Evolutionary conservation across 2,113 vertebrate genomes (phyloP).

Genomic region (Nycticryphes semicollaris): DNA sequence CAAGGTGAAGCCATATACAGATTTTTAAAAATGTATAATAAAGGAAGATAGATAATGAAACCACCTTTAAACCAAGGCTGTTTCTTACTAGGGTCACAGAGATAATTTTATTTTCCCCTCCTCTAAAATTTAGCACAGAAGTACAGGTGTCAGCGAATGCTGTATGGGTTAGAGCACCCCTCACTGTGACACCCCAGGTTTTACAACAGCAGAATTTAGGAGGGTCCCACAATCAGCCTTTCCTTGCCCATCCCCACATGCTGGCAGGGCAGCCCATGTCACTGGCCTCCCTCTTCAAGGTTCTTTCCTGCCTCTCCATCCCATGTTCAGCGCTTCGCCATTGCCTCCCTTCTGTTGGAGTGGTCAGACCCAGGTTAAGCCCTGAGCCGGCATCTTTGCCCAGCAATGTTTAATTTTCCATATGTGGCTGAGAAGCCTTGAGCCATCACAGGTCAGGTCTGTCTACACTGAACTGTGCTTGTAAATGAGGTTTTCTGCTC

Average conservation of each 20-base stretch:
- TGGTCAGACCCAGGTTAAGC: neutral
- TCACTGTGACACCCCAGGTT: neutral
- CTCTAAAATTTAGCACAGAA: neutral
- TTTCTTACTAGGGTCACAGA: neutral
- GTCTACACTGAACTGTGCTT: neutral
- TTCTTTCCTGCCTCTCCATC: neutral
- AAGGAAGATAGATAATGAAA: neutral
- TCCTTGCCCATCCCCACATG: neutral
- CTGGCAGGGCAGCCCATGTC: neutral
- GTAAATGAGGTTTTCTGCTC: neutral
- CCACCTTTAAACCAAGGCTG: neutral
- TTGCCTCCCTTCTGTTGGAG: neutral
- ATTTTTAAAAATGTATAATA: neutral
- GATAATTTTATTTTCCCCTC: accelerated
- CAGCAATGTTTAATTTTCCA: neutral
- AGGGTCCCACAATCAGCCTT: neutral
- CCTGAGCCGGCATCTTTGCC: neutral
- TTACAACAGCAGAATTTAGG: neutral
- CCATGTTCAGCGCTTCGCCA: neutral
- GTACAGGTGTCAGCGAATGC: accelerated
- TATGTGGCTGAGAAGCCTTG: neutral
- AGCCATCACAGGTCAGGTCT: neutral
- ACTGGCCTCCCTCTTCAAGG: neutral
- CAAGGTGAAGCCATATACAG: neutral
- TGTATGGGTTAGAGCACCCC: neutral